Conservation (phyloP, 2,113 vertebrate genomes). For the Dermatemys mawii region DNA sequence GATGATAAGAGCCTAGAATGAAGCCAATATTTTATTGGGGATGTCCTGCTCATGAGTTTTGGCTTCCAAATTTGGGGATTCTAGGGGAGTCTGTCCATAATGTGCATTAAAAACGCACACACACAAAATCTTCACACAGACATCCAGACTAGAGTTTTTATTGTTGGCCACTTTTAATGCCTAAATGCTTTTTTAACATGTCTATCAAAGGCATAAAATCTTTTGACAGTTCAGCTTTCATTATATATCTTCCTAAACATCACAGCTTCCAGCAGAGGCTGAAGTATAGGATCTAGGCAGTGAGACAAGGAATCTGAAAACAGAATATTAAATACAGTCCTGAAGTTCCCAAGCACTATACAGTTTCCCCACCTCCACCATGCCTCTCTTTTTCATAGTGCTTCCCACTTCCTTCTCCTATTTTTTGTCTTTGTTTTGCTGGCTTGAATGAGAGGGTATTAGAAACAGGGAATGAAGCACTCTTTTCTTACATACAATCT, state of each 20-base stretch:
- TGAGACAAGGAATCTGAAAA: not conserved
- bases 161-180: not conserved
- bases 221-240: not conserved
- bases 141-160: not conserved
- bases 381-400: not conserved
- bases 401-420: not conserved
- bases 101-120: too few species aligned
- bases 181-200: not conserved
- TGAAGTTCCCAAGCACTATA: not conserved
- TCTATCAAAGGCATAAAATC: not conserved
- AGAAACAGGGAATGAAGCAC: not conserved
- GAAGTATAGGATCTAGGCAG: not conserved
- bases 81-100: too few species aligned
- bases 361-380: not conserved
- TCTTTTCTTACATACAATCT: not conserved
- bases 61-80: too few species aligned
- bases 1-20: too few species aligned
- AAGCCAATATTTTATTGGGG: too few species aligned
- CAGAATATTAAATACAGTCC: not conserved
- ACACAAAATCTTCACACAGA: too few species aligned
- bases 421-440: not conserved
- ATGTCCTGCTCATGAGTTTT: too few species aligned
- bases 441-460: not conserved
- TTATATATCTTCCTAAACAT: not conserved
- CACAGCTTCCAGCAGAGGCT: not conserved